Percentiles rank a stretch among this genome's conserved stretches.
Conservation (phyloP, 1,140 invertebrate genomes). For the Tetragnatha versicolor region DNA sequence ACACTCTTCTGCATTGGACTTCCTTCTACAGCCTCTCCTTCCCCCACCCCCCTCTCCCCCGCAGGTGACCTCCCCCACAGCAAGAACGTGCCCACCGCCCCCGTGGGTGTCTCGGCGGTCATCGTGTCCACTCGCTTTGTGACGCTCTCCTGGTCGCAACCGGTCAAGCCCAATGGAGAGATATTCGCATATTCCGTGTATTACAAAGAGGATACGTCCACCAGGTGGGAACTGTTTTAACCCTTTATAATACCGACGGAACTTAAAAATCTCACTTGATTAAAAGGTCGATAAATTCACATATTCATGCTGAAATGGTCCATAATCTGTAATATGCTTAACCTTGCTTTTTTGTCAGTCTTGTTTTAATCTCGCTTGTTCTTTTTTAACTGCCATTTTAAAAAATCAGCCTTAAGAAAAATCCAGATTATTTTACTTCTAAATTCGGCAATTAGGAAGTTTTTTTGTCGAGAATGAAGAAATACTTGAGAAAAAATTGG, state of each 20-base stretch:
- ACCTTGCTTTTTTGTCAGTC: no score
- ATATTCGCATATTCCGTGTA: slow-evolving; percentile 81
- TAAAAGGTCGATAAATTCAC: not conserved
- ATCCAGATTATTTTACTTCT: no score
- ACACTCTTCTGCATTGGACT: not conserved
- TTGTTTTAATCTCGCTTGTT: no score
- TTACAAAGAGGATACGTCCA: slow-evolving; percentile 80
- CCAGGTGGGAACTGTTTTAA: slow-evolving; percentile 68
- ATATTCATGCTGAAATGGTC: no score
- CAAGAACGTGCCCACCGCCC: slow-evolving; percentile 71
- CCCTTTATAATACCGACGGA: not conserved
- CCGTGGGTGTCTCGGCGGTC: slow-evolving; percentile 76
- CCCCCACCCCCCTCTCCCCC: slow-evolving; percentile 2
- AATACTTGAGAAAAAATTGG: no score
- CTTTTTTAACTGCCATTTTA: no score
- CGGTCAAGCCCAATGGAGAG: slow-evolving; percentile 71
- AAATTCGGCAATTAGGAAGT: no score
- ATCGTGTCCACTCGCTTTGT: slow-evolving; percentile 82
- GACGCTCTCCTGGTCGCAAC: slow-evolving; percentile 82
- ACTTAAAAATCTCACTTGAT: not conserved
- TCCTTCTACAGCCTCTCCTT: slow-evolving; percentile 22
- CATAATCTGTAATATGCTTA: no score
- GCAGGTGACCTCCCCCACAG: slow-evolving; percentile 57
- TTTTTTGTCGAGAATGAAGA: no score
- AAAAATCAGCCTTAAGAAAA: no score